These are phyloP conservation scores for Cydia fagiglandana DNA, from an alignment of 1,140 invertebrate genomes.

Conservation along the genomic window DNA sequence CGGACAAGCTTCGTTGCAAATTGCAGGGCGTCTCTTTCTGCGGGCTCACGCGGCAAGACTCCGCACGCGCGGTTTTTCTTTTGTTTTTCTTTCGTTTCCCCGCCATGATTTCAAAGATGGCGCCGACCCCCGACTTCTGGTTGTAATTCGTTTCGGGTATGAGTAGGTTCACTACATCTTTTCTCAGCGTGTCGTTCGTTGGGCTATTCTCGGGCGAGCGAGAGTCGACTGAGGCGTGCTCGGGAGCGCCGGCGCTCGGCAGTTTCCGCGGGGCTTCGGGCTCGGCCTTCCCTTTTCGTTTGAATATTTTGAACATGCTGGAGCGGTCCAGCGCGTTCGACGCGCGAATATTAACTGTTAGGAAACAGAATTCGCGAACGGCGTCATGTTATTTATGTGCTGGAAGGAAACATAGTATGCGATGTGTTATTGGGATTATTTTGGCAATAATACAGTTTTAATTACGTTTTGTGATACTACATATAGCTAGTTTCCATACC, in stretches of 20 bases:
- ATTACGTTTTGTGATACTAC: not conserved
- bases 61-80: constrained; percentile 48
- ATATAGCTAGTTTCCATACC: not conserved
- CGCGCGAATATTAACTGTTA: constrained; percentile 45
- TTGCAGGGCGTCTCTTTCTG: constrained; percentile 47
- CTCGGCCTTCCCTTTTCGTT: constrained; percentile 65
- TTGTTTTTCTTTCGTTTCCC: constrained; percentile 59
- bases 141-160: constrained; percentile 65
- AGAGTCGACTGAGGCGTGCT: constrained; percentile 51
- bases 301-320: constrained; percentile 72
- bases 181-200: constrained; percentile 54
- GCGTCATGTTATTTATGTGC: constrained; percentile 39
- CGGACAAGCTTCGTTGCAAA: constrained; percentile 50
- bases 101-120: constrained; percentile 65
- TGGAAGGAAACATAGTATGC: constrained; percentile 43
- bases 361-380: constrained; percentile 40
- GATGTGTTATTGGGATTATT: constrained; percentile 37
- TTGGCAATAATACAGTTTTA: not conserved
- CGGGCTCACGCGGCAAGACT: constrained; percentile 51
- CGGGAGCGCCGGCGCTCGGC: constrained; percentile 43
- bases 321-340: constrained; percentile 45
- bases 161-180: constrained; percentile 72
- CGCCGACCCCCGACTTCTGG: constrained; percentile 60
- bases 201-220: constrained; percentile 53
- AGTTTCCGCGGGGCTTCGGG: constrained; percentile 53